Evolutionary conservation across 1,140 invertebrate genomes (phyloP).

Genomic region (Piezodorus guildinii): DNA sequence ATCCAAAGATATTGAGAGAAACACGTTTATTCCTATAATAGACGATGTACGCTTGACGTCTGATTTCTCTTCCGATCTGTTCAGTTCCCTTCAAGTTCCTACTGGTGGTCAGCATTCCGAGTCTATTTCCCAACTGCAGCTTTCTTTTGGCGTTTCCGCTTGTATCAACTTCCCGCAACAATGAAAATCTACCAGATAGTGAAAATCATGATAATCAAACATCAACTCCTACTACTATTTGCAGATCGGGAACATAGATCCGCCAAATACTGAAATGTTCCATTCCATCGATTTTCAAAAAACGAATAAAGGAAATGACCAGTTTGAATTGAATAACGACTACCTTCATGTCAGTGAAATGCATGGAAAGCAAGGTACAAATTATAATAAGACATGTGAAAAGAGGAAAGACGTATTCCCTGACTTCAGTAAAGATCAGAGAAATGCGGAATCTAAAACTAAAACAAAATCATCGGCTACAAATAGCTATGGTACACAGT

Average conservation of each 20-base stretch:
- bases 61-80: slow-evolving; percentile 59
- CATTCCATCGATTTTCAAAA: slow-evolving; percentile 22
- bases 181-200: slow-evolving; percentile 43
- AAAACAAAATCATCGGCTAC: not conserved
- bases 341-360: not conserved
- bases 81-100: slow-evolving; percentile 52
- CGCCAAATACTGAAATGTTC: slow-evolving; percentile 35
- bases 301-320: not conserved
- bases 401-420: not conserved
- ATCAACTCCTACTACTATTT: slow-evolving; percentile 43
- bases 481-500: not conserved
- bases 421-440: not conserved
- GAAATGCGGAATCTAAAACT: not conserved
- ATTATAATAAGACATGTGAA: not conserved
- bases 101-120: slow-evolving; percentile 48
- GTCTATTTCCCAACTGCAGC: slow-evolving; percentile 65
- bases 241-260: slow-evolving; percentile 47
- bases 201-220: slow-evolving; percentile 39
- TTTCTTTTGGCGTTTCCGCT: slow-evolving; percentile 63
- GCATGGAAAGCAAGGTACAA: not conserved
- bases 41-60: slow-evolving; percentile 44
- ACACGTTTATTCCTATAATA: slow-evolving; percentile 31
- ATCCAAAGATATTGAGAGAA: slow-evolving; percentile 11
- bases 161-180: slow-evolving; percentile 45
- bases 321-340: slow-evolving; percentile 7